Conservation (phyloP, 1,140 invertebrate species). For the Goniozus legneri region DNA sequence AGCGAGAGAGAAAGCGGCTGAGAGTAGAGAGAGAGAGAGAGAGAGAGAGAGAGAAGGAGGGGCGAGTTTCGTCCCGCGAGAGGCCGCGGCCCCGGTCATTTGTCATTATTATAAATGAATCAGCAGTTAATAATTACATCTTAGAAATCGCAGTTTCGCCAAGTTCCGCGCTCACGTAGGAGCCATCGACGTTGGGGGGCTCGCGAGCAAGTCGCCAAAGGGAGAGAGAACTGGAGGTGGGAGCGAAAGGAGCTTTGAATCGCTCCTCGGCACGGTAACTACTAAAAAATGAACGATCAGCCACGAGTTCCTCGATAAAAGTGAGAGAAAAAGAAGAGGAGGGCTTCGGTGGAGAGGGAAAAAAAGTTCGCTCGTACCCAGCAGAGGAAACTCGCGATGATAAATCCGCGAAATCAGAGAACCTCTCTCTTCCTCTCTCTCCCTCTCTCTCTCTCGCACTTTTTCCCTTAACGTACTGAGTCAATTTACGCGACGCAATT, state of each 20-base stretch:
- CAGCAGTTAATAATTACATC: constrained; percentile 42
- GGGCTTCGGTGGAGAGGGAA: neutral
- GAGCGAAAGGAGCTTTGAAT: neutral
- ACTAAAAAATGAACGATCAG: neutral
- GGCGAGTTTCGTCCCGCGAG: neutral
- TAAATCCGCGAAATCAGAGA: constrained; percentile 8
- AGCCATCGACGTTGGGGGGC: neutral
- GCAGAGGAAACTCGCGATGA: neutral
- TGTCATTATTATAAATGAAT: constrained; percentile 46
- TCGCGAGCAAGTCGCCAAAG: neutral
- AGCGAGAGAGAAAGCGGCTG: neutral
- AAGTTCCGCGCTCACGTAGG: neutral
- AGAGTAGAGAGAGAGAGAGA: neutral
- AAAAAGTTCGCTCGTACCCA: neutral
- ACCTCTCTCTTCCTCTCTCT: too few species aligned
- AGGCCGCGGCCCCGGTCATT: constrained; percentile 21
- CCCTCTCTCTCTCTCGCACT: too few species aligned
- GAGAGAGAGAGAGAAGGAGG: neutral
- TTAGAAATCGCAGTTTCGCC: constrained; percentile 22
- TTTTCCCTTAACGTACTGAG: too few species aligned
- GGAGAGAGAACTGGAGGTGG: neutral
- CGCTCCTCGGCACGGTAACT: neutral
- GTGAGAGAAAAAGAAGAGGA: neutral
- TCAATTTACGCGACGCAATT: too few species aligned
- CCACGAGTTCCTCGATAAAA: neutral